Evolutionary conservation across 2,113 vertebrate species (phyloP).

Genomic region (Chionodraco myersi): DNA sequence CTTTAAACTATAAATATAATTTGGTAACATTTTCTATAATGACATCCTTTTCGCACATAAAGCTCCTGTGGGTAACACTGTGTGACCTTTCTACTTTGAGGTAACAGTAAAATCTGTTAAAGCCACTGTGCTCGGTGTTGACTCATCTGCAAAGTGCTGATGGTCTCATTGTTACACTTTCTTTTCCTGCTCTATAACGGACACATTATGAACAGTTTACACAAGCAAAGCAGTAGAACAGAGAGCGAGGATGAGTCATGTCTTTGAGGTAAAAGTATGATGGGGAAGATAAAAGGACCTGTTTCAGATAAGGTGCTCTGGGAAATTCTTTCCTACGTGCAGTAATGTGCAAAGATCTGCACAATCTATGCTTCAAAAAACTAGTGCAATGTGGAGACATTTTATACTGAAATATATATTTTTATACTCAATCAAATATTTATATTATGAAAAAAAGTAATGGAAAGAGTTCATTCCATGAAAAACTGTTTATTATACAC

Average conservation of each 20-base stretch:
- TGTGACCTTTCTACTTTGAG: background rate
- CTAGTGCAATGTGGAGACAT: background rate
- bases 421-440: background rate
- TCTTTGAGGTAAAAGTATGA: constrained; percentile 12
- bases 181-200: constrained; percentile 70
- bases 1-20: background rate
- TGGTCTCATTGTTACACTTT: constrained; percentile 19
- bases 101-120: constrained; percentile 34
- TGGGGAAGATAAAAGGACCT: constrained; percentile 4
- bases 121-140: constrained; percentile 32
- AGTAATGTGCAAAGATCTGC: constrained; percentile 13
- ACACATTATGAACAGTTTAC: constrained; percentile 13
- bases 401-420: background rate
- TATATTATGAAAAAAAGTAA: background rate
- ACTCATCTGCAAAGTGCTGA: constrained; percentile 71
- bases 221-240: background rate
- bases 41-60: background rate
- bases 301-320: constrained; percentile 29
- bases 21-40: background rate
- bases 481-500: constrained; percentile 73
- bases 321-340: constrained; percentile 37
- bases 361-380: constrained; percentile 27
- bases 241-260: constrained; percentile 62
- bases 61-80: constrained; percentile 16
- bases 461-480: background rate